Base-by-base conservation (phyloP, 2,888 invertebrate genomes). In the Xiphydria camelus region DNA sequence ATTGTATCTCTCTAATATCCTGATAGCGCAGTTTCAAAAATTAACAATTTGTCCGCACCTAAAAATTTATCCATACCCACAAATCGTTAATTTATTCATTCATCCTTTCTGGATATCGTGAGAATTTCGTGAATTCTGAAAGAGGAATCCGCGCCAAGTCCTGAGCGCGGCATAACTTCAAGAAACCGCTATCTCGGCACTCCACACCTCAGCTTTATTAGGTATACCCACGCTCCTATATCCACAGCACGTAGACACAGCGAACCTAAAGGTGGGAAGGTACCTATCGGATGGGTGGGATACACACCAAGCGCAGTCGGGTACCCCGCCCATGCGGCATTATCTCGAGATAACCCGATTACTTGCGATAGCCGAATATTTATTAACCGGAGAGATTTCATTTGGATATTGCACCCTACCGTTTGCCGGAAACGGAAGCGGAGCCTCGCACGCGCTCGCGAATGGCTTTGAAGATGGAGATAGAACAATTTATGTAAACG, bases 301-400 rank as follows among this genome's bases (percentile, higher is more conserved):
- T 6, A 41, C 40, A 36, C 19, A 21, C 15, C 14, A 14, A 26
- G 14, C 10, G 29, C 26, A 23, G 21, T 17, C 4, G 12, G n/a
- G 14, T 17, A 20, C 23, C 40, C 32, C 32, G 39, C 41, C 36
- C 38, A 49, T 51, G 41, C 51, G 32, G 47, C 45, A 51, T 54
- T 57, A 61, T 61, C 61, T 52, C 57, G 48, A 58, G 66, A 62
- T 60, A 60, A 62, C 63, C 66, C 67, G 66, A 70, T 68, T 65
- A 64, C 52, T 53, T 53, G 51, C 58, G 66, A 66, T 68, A 68
- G 61, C 55, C 54, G 55, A 52, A 51, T 64, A 68, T 68, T 66
- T 68, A 67, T 67, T 66, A 59, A 59, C 56, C 51, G 47, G 48
- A 50, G 59, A 66, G 67, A 65, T 68, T 63, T 61, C 60, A 64